Conservation (phyloP, 2,888 invertebrate species). For the Drosophila peninsularis region DNA sequence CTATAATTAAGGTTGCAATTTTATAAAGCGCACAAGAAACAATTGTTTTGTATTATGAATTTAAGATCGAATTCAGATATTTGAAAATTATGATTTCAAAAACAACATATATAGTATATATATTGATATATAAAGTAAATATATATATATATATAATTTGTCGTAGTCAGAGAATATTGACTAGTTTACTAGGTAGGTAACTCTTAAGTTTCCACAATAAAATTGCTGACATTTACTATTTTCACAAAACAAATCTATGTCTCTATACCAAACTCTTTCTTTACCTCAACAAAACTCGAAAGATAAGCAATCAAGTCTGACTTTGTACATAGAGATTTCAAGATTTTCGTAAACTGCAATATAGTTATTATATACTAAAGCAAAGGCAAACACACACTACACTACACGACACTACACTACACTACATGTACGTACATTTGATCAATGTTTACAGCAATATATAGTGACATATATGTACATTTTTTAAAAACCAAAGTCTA, state of each 20-base stretch:
- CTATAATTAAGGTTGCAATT: slow-evolving; percentile 27
- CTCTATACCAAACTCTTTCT: slow-evolving; percentile 70
- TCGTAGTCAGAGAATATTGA: slow-evolving; percentile 28
- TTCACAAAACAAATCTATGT: slow-evolving; percentile 48
- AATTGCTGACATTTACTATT: slow-evolving; percentile 51
- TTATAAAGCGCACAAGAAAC: slow-evolving; percentile 59
- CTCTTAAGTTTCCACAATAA: slow-evolving; percentile 31
- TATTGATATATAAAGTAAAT: neutral
- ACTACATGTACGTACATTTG: slow-evolving; percentile 26
- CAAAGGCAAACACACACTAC: slow-evolving; percentile 1
- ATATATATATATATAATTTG: slow-evolving; percentile 26
- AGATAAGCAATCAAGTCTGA: slow-evolving; percentile 82
- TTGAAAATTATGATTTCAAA: slow-evolving; percentile 15
- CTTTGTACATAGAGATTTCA: slow-evolving; percentile 81
- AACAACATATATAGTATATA: neutral
- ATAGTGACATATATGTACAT: slow-evolving; percentile 19
- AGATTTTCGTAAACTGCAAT: slow-evolving; percentile 47
- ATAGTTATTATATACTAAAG: slow-evolving; percentile 7
- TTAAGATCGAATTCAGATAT: slow-evolving; percentile 8
- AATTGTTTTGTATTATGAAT: slow-evolving; percentile 57
- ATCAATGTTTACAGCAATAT: slow-evolving; percentile 54
- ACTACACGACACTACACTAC: neutral
- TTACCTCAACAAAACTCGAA: slow-evolving; percentile 69
- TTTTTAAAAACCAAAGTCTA: slow-evolving; percentile 12
- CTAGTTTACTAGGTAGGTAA: slow-evolving; percentile 37